Evolutionary conservation across 2,888 invertebrate genomes (phyloP).

Genomic region (Papilio elwesi): DNA sequence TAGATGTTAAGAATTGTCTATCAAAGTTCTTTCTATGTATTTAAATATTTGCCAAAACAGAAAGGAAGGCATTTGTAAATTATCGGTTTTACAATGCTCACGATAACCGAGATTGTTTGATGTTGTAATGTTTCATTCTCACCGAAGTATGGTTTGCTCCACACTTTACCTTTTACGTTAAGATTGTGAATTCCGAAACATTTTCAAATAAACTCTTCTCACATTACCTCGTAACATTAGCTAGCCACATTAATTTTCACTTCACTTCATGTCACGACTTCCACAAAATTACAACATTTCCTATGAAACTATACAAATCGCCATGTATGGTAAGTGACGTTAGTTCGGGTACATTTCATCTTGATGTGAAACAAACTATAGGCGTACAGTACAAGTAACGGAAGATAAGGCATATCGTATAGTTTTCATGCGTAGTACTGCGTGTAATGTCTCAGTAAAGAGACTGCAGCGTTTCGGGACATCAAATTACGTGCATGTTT

Average conservation of each 20-base stretch:
- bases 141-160: slow-evolving; percentile 56
- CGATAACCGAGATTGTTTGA: slow-evolving; percentile 80
- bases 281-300: too few relatives aligned
- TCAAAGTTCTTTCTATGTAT: slow-evolving; percentile 3
- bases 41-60: slow-evolving; percentile 45
- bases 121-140: slow-evolving; percentile 68
- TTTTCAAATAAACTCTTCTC: too few relatives aligned
- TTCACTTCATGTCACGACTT: too few relatives aligned
- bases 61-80: slow-evolving; percentile 62
- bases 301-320: too few relatives aligned
- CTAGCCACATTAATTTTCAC: too few relatives aligned
- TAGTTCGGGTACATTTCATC: too few relatives aligned
- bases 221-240: too few relatives aligned
- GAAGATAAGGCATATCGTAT: slow-evolving; percentile 80
- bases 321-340: too few relatives aligned
- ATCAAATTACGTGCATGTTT: slow-evolving; percentile 63
- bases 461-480: slow-evolving; percentile 52
- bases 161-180: too few relatives aligned
- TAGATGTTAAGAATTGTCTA: too few relatives aligned
- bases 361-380: too few relatives aligned
- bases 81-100: slow-evolving; percentile 70
- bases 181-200: too few relatives aligned
- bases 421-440: slow-evolving; percentile 53
- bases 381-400: slow-evolving; percentile 78
- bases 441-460: slow-evolving; percentile 45